phyloP scores from a whole-genome alignment of 2,797 vertebrate genomes.

The Enteromius anoplus region DNA sequence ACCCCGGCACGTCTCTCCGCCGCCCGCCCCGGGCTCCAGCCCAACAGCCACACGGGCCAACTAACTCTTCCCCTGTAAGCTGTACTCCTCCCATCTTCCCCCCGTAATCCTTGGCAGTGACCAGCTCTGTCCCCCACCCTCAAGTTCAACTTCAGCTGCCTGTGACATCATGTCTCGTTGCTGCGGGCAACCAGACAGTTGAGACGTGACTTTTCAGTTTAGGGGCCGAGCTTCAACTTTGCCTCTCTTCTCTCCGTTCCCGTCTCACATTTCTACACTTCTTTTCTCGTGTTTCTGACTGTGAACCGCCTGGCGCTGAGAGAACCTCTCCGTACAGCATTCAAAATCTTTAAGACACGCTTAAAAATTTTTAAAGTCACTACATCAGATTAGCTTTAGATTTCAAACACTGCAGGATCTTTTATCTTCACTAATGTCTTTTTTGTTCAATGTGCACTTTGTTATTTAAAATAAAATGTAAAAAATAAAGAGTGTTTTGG shows the following conservation, averaged over 20 bases:
- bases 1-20: constrained; percentile 61
- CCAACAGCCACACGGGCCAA: constrained; percentile 70
- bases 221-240: constrained; percentile 73
- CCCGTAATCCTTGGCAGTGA: constrained; percentile 81
- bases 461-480: neutral
- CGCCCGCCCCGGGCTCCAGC: constrained; percentile 68
- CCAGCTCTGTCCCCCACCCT: constrained; percentile 70
- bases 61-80: constrained; percentile 72
- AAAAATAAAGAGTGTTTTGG: neutral
- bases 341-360: neutral
- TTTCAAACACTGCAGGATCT: neutral
- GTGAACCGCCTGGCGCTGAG: neutral
- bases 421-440: neutral
- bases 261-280: constrained; percentile 45
- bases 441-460: neutral
- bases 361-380: neutral
- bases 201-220: constrained; percentile 83
- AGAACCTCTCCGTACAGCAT: neutral
- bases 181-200: constrained; percentile 88
- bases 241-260: constrained; percentile 51
- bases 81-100: constrained; percentile 70
- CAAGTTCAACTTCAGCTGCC: constrained; percentile 80
- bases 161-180: constrained; percentile 97
- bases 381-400: neutral
- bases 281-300: constrained; percentile 56